Conservation (phyloP, 2,113 vertebrate genomes). For the Picathartes gymnocephalus region DNA sequence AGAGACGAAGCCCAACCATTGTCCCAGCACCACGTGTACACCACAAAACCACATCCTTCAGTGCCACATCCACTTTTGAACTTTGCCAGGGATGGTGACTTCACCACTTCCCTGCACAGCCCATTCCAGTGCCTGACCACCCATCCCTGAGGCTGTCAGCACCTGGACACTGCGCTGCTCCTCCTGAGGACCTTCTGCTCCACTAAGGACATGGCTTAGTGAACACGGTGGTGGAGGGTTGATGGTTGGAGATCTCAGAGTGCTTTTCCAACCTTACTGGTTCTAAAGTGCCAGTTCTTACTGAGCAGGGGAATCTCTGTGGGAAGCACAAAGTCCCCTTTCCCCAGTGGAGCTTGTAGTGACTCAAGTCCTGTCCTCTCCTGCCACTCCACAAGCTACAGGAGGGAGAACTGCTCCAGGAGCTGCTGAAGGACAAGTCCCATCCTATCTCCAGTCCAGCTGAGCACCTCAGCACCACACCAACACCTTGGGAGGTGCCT, state of each 20-base stretch:
- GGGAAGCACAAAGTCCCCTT: background rate
- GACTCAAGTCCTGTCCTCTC: background rate
- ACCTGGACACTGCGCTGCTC: rapidly evolving
- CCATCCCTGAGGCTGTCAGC: background rate
- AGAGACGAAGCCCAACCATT: background rate
- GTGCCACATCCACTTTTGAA: background rate
- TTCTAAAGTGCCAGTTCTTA: background rate
- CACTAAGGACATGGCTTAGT: background rate
- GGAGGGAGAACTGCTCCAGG: background rate
- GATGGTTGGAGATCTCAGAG: background rate
- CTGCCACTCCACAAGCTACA: background rate
- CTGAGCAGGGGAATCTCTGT: background rate
- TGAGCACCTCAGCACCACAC: background rate
- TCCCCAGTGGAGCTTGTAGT: background rate
- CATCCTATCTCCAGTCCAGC: background rate
- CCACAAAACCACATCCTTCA: background rate
- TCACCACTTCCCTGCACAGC: background rate
- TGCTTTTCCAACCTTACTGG: background rate
- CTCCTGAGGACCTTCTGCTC: background rate
- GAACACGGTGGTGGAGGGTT: rapidly evolving
- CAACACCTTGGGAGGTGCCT: background rate
- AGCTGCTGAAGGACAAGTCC: background rate
- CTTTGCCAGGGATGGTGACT: background rate
- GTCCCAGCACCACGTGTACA: background rate
- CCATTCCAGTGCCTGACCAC: background rate